Percentiles rank a stretch among this genome's conserved stretches.
Conservation (phyloP, 2,113 vertebrate species). For the Scomber scombrus region DNA sequence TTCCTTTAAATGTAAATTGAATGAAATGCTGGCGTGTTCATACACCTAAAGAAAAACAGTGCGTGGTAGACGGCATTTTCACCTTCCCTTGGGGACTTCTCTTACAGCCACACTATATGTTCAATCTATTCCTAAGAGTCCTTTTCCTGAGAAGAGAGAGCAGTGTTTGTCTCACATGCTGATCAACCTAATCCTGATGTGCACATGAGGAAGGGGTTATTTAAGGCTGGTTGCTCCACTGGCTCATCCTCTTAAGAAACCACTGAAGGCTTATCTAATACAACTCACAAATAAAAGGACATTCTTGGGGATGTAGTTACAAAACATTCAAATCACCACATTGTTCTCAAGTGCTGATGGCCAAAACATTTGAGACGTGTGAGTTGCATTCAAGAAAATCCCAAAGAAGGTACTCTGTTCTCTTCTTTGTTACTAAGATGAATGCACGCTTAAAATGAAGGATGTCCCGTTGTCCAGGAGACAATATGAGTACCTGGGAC, state of each 20-base stretch:
- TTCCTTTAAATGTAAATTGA: not conserved
- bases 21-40: no score
- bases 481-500: no score
- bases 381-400: not conserved
- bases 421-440: not conserved
- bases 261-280: constrained; percentile 17
- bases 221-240: not conserved
- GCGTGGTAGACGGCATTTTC: not conserved
- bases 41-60: not conserved
- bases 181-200: constrained; percentile 49
- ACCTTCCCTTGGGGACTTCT: not conserved
- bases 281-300: constrained; percentile 5
- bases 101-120: no score
- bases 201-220: constrained; percentile 60
- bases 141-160: not conserved
- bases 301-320: constrained; percentile 5
- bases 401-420: not conserved
- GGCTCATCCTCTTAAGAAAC: constrained; percentile 11
- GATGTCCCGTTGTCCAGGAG: no score
- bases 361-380: not conserved
- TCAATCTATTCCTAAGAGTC: not conserved
- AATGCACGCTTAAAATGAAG: not conserved
- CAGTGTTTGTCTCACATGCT: constrained; percentile 33
- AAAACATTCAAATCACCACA: not conserved
- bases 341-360: not conserved